phyloP scores from a whole-genome alignment of 2,888 invertebrate genomes.

The Oxytorus armatus region DNA sequence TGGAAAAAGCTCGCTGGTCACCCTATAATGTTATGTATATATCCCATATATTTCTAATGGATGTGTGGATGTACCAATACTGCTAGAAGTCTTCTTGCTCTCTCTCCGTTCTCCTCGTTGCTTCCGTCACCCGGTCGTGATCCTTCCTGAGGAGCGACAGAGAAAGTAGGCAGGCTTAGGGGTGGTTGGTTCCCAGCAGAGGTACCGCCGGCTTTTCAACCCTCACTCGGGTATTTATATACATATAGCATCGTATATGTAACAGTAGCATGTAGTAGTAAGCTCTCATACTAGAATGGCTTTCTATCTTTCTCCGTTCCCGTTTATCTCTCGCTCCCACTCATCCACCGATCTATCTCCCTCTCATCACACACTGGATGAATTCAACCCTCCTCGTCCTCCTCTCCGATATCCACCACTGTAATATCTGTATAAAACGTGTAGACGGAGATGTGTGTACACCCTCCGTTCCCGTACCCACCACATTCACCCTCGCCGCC shows the following conservation, averaged over 20 bases:
- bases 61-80: not conserved
- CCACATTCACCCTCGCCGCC: constrained; percentile 76
- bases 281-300: constrained; percentile 52
- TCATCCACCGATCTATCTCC: constrained; percentile 68
- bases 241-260: not conserved
- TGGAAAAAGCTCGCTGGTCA: constrained; percentile 32
- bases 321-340: constrained; percentile 26
- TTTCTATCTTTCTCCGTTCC: constrained; percentile 56
- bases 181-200: constrained; percentile 34
- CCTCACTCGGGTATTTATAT: constrained; percentile 37
- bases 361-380: constrained; percentile 69
- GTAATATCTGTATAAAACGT: not conserved
- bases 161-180: constrained; percentile 21
- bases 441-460: not conserved
- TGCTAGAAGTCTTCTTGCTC: constrained; percentile 9
- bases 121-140: constrained; percentile 37
- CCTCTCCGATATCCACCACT: constrained; percentile 48
- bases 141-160: constrained; percentile 35
- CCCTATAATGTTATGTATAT: constrained; percentile 15
- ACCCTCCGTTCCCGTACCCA: constrained; percentile 34
- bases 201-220: constrained; percentile 54
- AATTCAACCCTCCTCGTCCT: constrained; percentile 60
- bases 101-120: constrained; percentile 56
- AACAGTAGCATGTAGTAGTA: not conserved
- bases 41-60: not conserved